Base-by-base conservation (phyloP, 2,113 vertebrate species). In the Gracilinanus agilis region DNA sequence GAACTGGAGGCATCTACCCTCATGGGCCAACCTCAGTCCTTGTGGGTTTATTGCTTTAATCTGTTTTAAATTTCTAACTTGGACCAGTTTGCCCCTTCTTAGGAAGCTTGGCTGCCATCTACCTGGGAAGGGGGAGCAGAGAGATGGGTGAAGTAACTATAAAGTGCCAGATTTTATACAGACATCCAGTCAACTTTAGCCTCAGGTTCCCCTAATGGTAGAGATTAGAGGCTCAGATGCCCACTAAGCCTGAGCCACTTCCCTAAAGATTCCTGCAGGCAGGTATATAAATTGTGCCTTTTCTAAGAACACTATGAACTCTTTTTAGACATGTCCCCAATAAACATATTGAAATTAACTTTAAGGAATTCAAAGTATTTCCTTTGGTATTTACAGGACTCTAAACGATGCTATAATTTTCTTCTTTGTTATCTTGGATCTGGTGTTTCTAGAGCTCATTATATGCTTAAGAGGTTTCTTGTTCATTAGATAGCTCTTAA, bases 1-100 rank as follows among this genome's bases (percentile, higher is more conserved):
- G 34, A n/a, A 0, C 3, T 75, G n/a, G 34, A 75, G n/a, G 4
- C 5, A 1, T n/a, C 34, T 16, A 1, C 29, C 29, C 1, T 19
- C 61, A 75, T 75, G 16, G 3, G 13, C 13, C 61, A n/a, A n/a
- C 19, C 3, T 13, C 8, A 19, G 6, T 75, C 19, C 2, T 55
- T 21, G 16, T 13, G 34, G 56, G 1, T 83, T 83, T 25, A 23
- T 19, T n/a, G 6, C 34, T 83, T 40, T 83, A 83, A 21, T 19
- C 23, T 40, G 5, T 83, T 83, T 6, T n/a, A n/a, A n/a, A 83
- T 83, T 83, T 83, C 67, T 83, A 83, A 83, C 19, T 16, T 40
- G 67, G 40, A 19, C 8, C 67, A 83, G n/a, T 40, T n/a, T 40
- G 0, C 34, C 29, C 7, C 16, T 21, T 40, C 9, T 0, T 40